Percentiles rank a stretch among this genome's conserved stretches.
These are phyloP conservation scores for Toxotes jaculatrix DNA, from an alignment of 2,113 vertebrate genomes.

Conservation along the genomic window DNA sequence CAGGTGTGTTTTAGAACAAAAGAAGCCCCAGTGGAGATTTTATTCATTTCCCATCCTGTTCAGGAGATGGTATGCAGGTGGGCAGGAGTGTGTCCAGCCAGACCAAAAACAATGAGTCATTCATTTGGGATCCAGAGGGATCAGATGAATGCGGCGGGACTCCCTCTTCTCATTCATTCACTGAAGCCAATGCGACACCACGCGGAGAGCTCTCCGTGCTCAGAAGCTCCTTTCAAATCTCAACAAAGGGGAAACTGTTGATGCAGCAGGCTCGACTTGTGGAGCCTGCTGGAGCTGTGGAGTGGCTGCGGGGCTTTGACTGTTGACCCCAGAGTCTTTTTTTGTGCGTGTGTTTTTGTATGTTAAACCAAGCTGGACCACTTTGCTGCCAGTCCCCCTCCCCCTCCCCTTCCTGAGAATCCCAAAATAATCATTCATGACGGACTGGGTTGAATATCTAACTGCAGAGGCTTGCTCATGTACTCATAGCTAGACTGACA, in stretches of 20 bases:
- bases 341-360: slow-evolving; percentile 15
- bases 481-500: not conserved
- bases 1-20: not conserved
- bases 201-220: slow-evolving; percentile 1
- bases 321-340: slow-evolving; percentile 30
- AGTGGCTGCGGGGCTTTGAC: slow-evolving; percentile 4
- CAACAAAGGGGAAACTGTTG: slow-evolving; percentile 59
- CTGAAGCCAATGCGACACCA: not conserved
- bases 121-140: slow-evolving; percentile 39
- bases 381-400: not conserved
- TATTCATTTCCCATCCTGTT: slow-evolving; percentile 9
- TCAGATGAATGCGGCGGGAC: slow-evolving; percentile 7
- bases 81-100: slow-evolving; percentile 6
- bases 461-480: slow-evolving; percentile 11
- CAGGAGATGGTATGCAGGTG: slow-evolving; percentile 40
- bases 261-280: slow-evolving; percentile 46
- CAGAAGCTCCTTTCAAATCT: slow-evolving; percentile 43
- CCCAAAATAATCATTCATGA: slow-evolving; percentile 9
- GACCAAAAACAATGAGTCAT: slow-evolving; percentile 45
- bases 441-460: slow-evolving; percentile 12
- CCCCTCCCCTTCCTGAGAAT: too few species aligned
- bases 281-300: slow-evolving; percentile 28
- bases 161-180: slow-evolving; percentile 3
- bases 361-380: slow-evolving; percentile 20
- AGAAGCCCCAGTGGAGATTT: not conserved